Base-by-base conservation (phyloP, 53 echinoderm and acorn worm genomes). In the Mesocentrotus franciscanus region DNA sequence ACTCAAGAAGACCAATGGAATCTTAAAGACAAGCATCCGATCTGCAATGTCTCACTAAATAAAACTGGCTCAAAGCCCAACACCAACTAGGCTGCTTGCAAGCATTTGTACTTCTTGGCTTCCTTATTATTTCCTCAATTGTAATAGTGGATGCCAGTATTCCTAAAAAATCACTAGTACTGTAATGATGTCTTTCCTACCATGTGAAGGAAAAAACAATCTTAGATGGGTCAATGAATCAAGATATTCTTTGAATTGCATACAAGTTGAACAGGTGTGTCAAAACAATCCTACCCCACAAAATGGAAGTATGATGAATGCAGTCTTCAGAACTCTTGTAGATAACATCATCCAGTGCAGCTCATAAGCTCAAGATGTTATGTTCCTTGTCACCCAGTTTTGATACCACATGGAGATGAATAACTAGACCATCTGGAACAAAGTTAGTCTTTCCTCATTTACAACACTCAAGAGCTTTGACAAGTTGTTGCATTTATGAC, bases 121-220 rank as follows among this genome's bases (percentile, higher is more conserved):
- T 18, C 24, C 49, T 42, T 84, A 49, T 9, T 1, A 85, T 56
- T 42, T 83, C 83, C 83, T 83, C 42, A 18, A 18, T 42, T 18
- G 16, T 58, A n/a, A n/a, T 27, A 87, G n/a, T 26, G 27, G 16
- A 58, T 57, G 58, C 1, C 56, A 33, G n/a, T 9, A 59, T 87
- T 87, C 4, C 24, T 8, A 18, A 27, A 12, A 10, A 24, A 56
- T 49, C 49, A 5, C 12, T 87, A 5, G 29, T 58, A 87, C 56
- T 27, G 49, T 84, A 84, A 84, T 87, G 87, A 87, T 57, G 26
- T 29, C 58, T 87, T 87, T 87, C 87, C 58, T 56, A 58, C 87
- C 2, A 9, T 13, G 26, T 36, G 87, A 27, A 57, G 12, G 29
- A 26, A n/a, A 34, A 4, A n/a, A 12, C 26, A 85, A 27, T 39